Percentiles rank a stretch among this genome's conserved stretches.
phyloP scores from a whole-genome alignment of 1,140 invertebrate genomes.

The Planococcus citri region DNA sequence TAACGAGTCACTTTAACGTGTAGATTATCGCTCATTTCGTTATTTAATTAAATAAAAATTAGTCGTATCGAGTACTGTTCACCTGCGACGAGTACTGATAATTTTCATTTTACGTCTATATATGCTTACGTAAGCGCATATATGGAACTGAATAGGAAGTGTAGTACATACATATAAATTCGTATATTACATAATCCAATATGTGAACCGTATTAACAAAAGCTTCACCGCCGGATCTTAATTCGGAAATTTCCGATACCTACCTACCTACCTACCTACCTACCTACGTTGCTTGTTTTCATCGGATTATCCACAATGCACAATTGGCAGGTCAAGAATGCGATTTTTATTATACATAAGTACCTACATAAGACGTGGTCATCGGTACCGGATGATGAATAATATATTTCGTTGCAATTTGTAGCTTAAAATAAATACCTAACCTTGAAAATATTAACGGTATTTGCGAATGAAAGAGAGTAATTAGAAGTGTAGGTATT shows the following conservation, averaged over 20 bases:
- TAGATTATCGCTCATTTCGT: not conserved
- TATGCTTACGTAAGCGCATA: not conserved
- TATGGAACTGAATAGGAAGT: not conserved
- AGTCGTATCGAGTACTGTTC: not conserved
- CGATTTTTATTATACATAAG: too few species aligned
- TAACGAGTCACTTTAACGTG: not conserved
- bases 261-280: too few species aligned
- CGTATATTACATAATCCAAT: not conserved
- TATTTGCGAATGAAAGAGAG: not conserved
- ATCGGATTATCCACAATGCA: not conserved
- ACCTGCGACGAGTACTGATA: too few species aligned
- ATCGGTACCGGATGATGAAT: too few species aligned
- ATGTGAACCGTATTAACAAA: not conserved
- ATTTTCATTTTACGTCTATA: not conserved
- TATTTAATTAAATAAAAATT: conserved; percentile 3
- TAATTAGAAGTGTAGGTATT: not conserved
- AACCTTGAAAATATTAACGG: not conserved
- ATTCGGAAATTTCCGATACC: not conserved
- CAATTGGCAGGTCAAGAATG: too few species aligned
- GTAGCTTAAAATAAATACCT: not conserved
- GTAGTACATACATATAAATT: too few species aligned
- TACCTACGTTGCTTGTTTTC: too few species aligned
- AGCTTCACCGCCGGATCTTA: not conserved
- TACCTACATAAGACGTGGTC: too few species aligned
- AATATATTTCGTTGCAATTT: too few species aligned